Evolutionary conservation across 2,888 invertebrate genomes (phyloP).

Genomic region (Mythimna pallens): DNA sequence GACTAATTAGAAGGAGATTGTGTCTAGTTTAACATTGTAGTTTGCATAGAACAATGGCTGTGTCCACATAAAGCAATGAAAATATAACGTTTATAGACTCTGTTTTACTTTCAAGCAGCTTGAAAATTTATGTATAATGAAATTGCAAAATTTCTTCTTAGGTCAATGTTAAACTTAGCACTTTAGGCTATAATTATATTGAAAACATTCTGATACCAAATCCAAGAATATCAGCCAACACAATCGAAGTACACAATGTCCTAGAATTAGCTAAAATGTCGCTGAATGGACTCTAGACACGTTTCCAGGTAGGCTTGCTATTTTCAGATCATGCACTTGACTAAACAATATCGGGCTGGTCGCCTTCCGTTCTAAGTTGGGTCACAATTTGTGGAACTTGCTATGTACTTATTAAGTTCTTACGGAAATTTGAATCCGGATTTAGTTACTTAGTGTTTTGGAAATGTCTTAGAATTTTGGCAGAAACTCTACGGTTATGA

Average conservation of each 20-base stretch:
- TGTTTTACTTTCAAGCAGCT: background rate
- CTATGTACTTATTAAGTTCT: slow-evolving; percentile 30
- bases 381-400: slow-evolving; percentile 38
- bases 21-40: background rate
- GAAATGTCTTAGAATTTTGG: slow-evolving; percentile 9
- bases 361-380: slow-evolving; percentile 47
- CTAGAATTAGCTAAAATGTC: slow-evolving; percentile 41
- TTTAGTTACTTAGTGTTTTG: slow-evolving; percentile 17
- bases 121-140: background rate
- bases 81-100: background rate
- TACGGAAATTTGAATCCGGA: slow-evolving; percentile 31
- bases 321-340: slow-evolving; percentile 59
- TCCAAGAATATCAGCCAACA: slow-evolving; percentile 27
- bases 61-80: background rate
- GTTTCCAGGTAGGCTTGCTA: slow-evolving; percentile 65
- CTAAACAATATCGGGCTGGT: slow-evolving; percentile 54
- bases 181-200: background rate
- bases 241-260: slow-evolving; percentile 31
- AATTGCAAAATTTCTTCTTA: background rate
- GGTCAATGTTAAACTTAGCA: background rate
- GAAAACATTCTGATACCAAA: slow-evolving; percentile 4
- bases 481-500: background rate
- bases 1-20: background rate
- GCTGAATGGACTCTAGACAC: slow-evolving; percentile 52
- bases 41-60: slow-evolving; percentile 6